These are phyloP conservation scores for Ara ararauna DNA, from an alignment of 2,797 vertebrate genomes.

Conservation along the genomic window DNA sequence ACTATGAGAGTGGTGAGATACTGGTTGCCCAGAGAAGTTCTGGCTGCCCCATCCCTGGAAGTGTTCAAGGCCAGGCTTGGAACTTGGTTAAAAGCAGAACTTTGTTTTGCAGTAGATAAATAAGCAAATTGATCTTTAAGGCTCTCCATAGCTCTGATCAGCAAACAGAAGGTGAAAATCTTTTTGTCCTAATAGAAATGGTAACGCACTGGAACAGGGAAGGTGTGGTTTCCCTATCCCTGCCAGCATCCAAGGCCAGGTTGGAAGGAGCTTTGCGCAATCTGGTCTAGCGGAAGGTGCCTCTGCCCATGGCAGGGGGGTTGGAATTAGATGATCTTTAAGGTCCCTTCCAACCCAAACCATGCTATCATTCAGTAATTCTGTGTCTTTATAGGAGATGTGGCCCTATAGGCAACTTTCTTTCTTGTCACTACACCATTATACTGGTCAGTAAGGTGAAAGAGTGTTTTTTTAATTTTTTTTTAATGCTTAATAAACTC, in stretches of 20 bases:
- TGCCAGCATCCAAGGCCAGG: background rate
- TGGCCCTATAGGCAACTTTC: background rate
- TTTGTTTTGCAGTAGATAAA: background rate
- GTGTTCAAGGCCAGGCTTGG: background rate
- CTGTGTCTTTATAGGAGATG: background rate
- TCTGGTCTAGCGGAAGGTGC: background rate
- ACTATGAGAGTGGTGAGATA: background rate
- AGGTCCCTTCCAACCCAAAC: background rate
- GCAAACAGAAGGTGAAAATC: background rate
- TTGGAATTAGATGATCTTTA: background rate
- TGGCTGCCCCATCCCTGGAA: background rate
- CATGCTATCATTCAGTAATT: background rate
- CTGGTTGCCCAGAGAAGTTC: background rate
- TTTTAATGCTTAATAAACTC: background rate
- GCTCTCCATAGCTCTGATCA: background rate
- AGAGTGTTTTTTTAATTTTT: background rate
- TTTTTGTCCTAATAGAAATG: background rate
- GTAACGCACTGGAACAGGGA: background rate
- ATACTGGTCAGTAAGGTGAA: background rate
- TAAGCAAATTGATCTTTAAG: background rate
- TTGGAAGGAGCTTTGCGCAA: background rate
- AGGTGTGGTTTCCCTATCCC: background rate
- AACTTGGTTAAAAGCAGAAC: background rate
- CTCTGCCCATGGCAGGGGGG: background rate
- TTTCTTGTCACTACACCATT: background rate